Evolutionary conservation across 2,888 invertebrate genomes (phyloP), one percentile per base, ranked within the genome.

Genomic region (Drosophila dives): DNA sequence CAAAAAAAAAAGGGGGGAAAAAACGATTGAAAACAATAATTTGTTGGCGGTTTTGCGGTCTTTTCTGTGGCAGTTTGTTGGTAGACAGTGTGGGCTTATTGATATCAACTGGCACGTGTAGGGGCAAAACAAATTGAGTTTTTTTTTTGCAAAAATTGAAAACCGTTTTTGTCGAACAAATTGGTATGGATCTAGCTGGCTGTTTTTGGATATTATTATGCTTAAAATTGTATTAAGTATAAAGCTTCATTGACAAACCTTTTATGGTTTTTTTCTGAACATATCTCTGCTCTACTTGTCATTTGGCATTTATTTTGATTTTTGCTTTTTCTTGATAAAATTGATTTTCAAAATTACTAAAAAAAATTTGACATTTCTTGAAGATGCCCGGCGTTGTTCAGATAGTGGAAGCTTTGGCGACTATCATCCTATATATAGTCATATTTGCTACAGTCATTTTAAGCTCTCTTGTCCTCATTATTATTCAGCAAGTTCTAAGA

Each of bases 21-120:
- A 49, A 34, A 1, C 71, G 60, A 76, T 78, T 68, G 81, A 84
- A 81, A 83, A 83, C 82, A 84, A 86, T 86, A 83, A 83, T 84
- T 82, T 86, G 82, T 68, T 78, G 72, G 67, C 63, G 80, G 80
- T 78, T 80, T 78, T 78, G 72, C 63, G 72, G 79, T 55, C 51
- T 60, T 63, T 36, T 40, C 58, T 53, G 51, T 48, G 38, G 64
- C 48, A 50, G 55, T 38, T 60, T 45, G 60, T 63, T 63, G 61
- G 48, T 36, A 48, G 76, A 70, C 42, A 76, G 53, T 42, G 64
- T 63, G 59, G 75, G 70, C 34, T 68, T 64, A 58, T 78, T 76
- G 38, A 55, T 78, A 66, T 69, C 62, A 38, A 69, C 50, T 64
- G 33, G 45, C 51, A 60, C 53, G 58, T 29, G 42, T 34, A 48